Percentiles rank a stretch among this genome's conserved stretches.
These are phyloP conservation scores for Thera britannica DNA, from an alignment of 2,888 invertebrate genomes.

Conservation along the genomic window DNA sequence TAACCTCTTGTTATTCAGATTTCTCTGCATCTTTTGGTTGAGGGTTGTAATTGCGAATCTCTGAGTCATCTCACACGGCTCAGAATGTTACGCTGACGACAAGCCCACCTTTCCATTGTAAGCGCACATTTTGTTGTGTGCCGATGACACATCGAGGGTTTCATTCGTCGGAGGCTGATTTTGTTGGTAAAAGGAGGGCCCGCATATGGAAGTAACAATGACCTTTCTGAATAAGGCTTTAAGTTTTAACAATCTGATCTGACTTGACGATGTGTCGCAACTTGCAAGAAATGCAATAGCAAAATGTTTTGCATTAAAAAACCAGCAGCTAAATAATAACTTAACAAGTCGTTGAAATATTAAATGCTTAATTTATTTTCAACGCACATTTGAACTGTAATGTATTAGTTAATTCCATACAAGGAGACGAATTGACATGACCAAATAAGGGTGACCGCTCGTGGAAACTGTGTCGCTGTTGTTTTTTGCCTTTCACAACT, in stretches of 20 bases:
- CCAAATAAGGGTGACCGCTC: conserved; percentile 65
- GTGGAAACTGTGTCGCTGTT: conserved; percentile 70
- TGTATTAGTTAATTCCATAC: conserved; percentile 53
- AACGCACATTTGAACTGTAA: conserved; percentile 46
- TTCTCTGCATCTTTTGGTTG: background rate
- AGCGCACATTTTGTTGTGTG: conserved; percentile 44
- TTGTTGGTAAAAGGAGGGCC: conserved; percentile 24
- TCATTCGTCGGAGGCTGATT: conserved; percentile 17
- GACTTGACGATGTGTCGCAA: conserved; percentile 5
- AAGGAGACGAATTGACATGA: conserved; percentile 55
- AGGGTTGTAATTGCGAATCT: conserved; percentile 41
- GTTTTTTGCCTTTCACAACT: conserved; percentile 59
- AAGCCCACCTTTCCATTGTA: conserved; percentile 52
- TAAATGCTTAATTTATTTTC: conserved; percentile 37
- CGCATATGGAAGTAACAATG: conserved; percentile 29
- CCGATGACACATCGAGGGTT: conserved; percentile 48
- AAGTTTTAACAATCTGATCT: conserved; percentile 13
- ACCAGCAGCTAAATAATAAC: conserved; percentile 8
- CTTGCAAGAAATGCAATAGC: conserved; percentile 5
- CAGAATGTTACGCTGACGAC: conserved; percentile 39
- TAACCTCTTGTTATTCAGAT: background rate
- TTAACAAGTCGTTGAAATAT: conserved; percentile 32
- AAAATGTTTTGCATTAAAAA: background rate
- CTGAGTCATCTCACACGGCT: conserved; percentile 50
- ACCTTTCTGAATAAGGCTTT: conserved; percentile 24